phyloP scores from a whole-genome alignment of 2,888 invertebrate genomes.

The Anagyrus pseudococci region DNA sequence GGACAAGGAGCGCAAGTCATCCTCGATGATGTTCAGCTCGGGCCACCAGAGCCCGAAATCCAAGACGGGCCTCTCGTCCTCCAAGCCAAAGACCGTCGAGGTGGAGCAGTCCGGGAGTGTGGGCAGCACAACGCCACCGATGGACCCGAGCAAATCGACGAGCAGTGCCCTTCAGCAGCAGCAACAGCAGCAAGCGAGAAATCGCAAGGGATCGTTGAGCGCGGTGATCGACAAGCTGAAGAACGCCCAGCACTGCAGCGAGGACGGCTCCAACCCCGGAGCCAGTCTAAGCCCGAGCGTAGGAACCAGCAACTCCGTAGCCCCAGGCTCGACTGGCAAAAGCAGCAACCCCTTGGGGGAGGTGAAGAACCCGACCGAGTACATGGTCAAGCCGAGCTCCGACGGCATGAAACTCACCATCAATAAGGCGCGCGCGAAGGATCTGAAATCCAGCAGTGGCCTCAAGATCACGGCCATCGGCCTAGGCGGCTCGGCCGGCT shows the following conservation, averaged over 20 bases:
- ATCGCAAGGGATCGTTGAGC: constrained; percentile 78
- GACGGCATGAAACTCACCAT: constrained; percentile 92
- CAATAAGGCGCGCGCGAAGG: constrained; percentile 84
- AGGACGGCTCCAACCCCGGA: constrained; percentile 52
- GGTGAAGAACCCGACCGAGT: constrained; percentile 76
- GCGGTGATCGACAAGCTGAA: constrained; percentile 89
- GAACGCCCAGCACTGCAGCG: constrained; percentile 71
- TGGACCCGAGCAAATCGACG: constrained; percentile 69
- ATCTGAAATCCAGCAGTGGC: constrained; percentile 63
- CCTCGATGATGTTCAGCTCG: constrained; percentile 56
- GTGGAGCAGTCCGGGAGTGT: constrained; percentile 41
- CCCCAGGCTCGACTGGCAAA: constrained; percentile 51
- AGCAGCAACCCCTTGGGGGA: no score
- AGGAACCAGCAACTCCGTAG: no score
- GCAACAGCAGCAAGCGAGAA: constrained; percentile 68
- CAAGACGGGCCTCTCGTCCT: constrained; percentile 71
- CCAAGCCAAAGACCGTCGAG: constrained; percentile 71
- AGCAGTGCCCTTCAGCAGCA: constrained; percentile 64
- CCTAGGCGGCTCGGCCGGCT: constrained; percentile 31
- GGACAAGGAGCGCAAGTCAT: constrained; percentile 60
- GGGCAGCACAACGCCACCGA: constrained; percentile 63
- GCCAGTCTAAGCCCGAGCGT: constrained; percentile 44
- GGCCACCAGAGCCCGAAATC: constrained; percentile 72
- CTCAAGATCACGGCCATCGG: constrained; percentile 50
- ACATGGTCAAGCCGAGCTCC: constrained; percentile 87